Evolutionary conservation across 30 jellyfish, hydroid and myxozoan genomes (phyloP), one percentile per base, ranked within the genome.

Genomic region (Mastigias papua): DNA sequence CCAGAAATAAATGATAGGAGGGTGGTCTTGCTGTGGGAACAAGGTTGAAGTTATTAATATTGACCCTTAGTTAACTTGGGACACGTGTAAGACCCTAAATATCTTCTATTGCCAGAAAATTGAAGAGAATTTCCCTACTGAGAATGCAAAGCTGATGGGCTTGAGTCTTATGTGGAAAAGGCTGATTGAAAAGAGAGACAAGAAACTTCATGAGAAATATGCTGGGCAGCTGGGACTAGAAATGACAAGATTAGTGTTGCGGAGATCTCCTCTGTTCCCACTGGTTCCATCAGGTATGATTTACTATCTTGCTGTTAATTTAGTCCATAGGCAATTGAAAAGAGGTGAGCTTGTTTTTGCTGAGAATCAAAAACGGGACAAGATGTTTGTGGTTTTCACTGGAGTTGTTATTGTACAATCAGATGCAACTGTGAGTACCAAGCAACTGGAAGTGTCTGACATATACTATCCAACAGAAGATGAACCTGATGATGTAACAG

Each of bases 111-210:
- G 26, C 8, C 31, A 73, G 84, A 29, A 78, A 3, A 57, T 90
- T 29, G 65, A 81, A 2, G 82, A 90, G 33, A 34, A 27, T 28
- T 81, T 58, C 37, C 91, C 97, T 10, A 21, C 78, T 22, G 97
- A 90, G 49, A 50, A 75, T 46, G 81, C 93, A 1, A 71, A 80
- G 48, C 90, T 90, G 69, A 76, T 76, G 84, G 69, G 62, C 30
- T 42, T 75, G 78, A 86, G 86, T 22, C 23, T 34, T 1, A 42
- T 33, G 2, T 86, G 95, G 95, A 68, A 86, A 58, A 51, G 61
- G 33, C 51, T 37, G 42, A 34, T 64, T 35, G 90, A 86, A 61
- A 30, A 17, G 16, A 72, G 76, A 62, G 95, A 75, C 69, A 13
- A 23, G 13, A 30, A 23, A 11, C 75, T 65, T 9, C 72, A 86